Evolutionary conservation across 1,140 invertebrate genomes (phyloP), one percentile per base, ranked within the genome.

Genomic region (Orius insidiosus): DNA sequence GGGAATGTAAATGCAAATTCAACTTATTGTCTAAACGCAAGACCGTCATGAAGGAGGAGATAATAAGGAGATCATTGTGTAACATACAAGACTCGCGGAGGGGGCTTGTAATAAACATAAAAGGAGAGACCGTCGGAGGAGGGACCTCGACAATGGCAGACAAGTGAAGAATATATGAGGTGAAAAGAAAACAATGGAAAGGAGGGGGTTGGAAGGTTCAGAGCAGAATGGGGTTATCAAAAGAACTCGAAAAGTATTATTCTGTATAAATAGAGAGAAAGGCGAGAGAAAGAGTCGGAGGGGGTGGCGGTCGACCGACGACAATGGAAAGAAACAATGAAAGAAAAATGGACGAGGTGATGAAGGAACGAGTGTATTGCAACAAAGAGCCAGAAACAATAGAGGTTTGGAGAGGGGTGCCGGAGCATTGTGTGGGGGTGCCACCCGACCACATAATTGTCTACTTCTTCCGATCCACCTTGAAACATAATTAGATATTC

Each of bases 181-280:
- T 49, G 52, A 53, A 53, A 53, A 48, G 52, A 53, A 53, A 53
- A 52, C 52, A 53, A 53, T 43, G 39, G 52, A 39, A 42, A 34
- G n/a, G 38, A 32, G 36, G 18, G 16, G 38, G 16, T 15, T 13
- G 38, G 38, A 16, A 13, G 38, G 38, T 16, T 40, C 11, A 15
- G 19, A 49, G 42, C 42, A 48, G 52, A 53, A 53, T 50, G 52
- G 52, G 48, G 52, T 53, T 53, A 53, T 53, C 52, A 53, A 53
- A 53, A 53, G 52, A 53, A 53, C 52, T 53, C 47, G 52, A 53
- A 53, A 53, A 53, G 52, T 53, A 53, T 53, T 53, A 53, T 53
- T 53, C 52, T 53, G 48, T 53, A 48, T 53, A 49, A 53, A 53
- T 53, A 53, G 52, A 47, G 42, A 50, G 52, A 24, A 24, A 24